Evolutionary conservation across 2,888 invertebrate genomes (phyloP).

Genomic region (Stramonita haemastoma): DNA sequence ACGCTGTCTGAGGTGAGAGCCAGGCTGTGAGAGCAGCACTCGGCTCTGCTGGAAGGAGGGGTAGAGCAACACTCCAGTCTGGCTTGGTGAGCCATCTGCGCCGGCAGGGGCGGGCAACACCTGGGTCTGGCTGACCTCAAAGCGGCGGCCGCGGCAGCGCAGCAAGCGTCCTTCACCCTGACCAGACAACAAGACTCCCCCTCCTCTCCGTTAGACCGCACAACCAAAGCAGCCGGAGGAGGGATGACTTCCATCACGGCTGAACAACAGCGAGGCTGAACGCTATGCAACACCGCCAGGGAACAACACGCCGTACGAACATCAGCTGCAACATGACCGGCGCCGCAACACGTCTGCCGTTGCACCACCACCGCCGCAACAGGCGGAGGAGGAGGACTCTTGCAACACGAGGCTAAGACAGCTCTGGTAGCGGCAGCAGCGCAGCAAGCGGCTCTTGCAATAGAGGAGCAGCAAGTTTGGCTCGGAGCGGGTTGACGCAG

Average conservation of each 20-base stretch:
- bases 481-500: not conserved
- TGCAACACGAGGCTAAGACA: not conserved
- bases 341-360: not conserved
- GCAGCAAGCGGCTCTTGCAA: not conserved
- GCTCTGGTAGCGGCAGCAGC: not conserved
- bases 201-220: not conserved
- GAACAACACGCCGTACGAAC: not conserved
- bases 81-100: not conserved
- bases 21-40: not conserved
- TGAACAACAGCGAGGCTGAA: not conserved
- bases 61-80: not conserved
- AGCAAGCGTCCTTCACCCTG: not conserved
- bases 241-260: not conserved
- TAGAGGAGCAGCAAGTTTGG: not conserved
- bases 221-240: not conserved
- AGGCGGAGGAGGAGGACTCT: not conserved
- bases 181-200: not conserved
- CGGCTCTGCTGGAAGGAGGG: not conserved
- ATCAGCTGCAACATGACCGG: too few species aligned
- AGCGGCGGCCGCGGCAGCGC: not conserved
- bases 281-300: not conserved
- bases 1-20: not conserved
- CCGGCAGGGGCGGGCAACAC: not conserved
- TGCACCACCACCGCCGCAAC: not conserved
- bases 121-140: not conserved